Base-by-base conservation (phyloP, 2,113 vertebrate species). In the Caranx melampygus region DNA sequence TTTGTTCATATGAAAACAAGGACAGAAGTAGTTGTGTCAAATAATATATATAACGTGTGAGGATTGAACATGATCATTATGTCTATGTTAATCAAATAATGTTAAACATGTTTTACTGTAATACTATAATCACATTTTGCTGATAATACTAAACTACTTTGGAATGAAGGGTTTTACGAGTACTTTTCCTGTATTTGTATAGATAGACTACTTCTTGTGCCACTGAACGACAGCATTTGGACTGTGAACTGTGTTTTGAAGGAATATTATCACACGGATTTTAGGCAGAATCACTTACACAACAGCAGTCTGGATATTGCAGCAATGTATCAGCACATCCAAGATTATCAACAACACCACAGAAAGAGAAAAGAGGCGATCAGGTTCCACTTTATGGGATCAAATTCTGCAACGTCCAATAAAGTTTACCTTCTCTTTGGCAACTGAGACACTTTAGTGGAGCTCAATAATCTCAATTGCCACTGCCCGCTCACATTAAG, bases 341-440 rank as follows among this genome's bases (percentile, higher is more conserved):
- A 80, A 26, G n/a, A 81, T 54, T 83, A 79, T 84, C 37, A 73
- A 82, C 86, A 72, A 81, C 64, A 78, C 79, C 82, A 76, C 72
- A 75, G 64, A 9, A 21, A 75, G 72, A 67, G 63, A 40, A 72
- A 60, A 67, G 68, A 84, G 73, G 33, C 72, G 88, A 84, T 91
- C 71, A 13, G 26, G 60, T 91, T 92, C 74, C 90, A 79, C 74
- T 87, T 66, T 73, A 67, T 68, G 68, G 70, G 81, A 91, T 93
- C 83, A 85, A 76, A 93, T 92, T 93, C 83, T 91, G 90, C 91
- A 88, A 66, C 33, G 78, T 76, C 88, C 79, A 87, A 81, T 81
- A 59, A 90, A 86, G 67, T 84, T 83, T 74, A 81, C 64, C 60
- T 82, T 90, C 51, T 71, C 78, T 75, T 69, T 67, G 65, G 59